These are phyloP conservation scores for Chanos chanos DNA, from an alignment of 2,797 vertebrate species.

Conservation along the genomic window DNA sequence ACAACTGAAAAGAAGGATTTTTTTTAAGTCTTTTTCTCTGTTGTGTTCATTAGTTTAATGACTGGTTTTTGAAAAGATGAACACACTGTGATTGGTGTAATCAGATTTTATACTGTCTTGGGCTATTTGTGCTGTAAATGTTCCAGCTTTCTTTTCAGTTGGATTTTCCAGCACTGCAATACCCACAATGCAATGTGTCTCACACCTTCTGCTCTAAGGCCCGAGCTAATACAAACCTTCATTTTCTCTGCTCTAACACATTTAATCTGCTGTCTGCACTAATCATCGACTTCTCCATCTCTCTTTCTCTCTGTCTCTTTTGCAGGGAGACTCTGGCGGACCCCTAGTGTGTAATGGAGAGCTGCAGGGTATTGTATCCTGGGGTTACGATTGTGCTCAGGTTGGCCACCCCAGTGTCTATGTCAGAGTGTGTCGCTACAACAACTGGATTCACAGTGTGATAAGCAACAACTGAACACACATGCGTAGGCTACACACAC, in stretches of 20 bases:
- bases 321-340: slow-evolving; percentile 80
- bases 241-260: too few relatives aligned
- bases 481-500: too few relatives aligned
- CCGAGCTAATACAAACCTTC: too few relatives aligned
- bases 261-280: too few relatives aligned
- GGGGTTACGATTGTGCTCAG: slow-evolving; percentile 75
- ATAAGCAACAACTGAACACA: too few relatives aligned
- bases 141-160: not conserved
- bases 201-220: too few relatives aligned
- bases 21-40: too few relatives aligned
- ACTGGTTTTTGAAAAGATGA: too few relatives aligned
- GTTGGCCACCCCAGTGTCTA: slow-evolving; percentile 74
- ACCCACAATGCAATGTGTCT: too few relatives aligned
- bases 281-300: not conserved
- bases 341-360: slow-evolving; percentile 73
- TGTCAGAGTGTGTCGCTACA: slow-evolving; percentile 76
- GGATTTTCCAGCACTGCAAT: too few relatives aligned
- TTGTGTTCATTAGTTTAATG: too few relatives aligned
- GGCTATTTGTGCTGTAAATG: not conserved
- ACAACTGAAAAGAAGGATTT: too few relatives aligned
- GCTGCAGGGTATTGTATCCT: slow-evolving; percentile 82
- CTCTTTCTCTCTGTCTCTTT: not conserved
- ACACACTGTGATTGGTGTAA: slow-evolving; percentile 61
- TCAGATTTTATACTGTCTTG: not conserved
- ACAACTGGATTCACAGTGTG: slow-evolving; percentile 81